Evolutionary conservation across 2,888 invertebrate species (phyloP).

Genomic region (Sceliomorpha sp.): DNA sequence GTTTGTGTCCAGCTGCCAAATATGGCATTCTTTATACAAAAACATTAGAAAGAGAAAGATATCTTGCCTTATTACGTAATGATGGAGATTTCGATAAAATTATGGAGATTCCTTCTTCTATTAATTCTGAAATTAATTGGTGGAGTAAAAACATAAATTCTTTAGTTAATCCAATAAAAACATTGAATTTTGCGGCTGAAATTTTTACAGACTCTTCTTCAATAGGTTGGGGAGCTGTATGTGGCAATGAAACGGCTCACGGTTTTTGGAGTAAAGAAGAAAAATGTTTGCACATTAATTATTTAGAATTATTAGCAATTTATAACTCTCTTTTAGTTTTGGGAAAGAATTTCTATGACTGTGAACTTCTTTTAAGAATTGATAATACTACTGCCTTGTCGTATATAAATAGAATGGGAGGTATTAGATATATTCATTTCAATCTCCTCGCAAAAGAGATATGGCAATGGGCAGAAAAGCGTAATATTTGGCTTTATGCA

Average conservation of each 20-base stretch:
- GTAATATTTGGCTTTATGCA: conserved; percentile 34
- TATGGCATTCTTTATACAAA: conserved; percentile 31
- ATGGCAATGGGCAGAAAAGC: conserved; percentile 43
- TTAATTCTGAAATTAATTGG: conserved; percentile 17
- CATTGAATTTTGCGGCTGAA: conserved; percentile 5
- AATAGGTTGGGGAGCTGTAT: conserved; percentile 31
- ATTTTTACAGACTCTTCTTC: conserved; percentile 36
- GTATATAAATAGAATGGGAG: conserved; percentile 24
- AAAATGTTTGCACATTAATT: no score
- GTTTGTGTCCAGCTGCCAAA: conserved; percentile 19
- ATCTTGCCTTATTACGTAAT: conserved; percentile 14
- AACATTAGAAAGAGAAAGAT: conserved; percentile 32
- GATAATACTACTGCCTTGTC: conserved; percentile 47
- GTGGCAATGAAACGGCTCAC: conserved; percentile 8
- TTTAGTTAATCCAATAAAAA: conserved; percentile 7
- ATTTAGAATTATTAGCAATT: conserved; percentile 11
- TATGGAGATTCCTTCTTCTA: conserved; percentile 7
- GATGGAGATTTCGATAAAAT: conserved; percentile 25
- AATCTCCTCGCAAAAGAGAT: conserved; percentile 23
- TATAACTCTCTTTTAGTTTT: conserved; percentile 15
- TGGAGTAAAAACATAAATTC: conserved; percentile 18
- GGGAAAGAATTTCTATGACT: conserved; percentile 40
- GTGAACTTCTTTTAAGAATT: conserved; percentile 28
- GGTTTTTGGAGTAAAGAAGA: no score
- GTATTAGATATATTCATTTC: conserved; percentile 43